phyloP scores from a whole-genome alignment of 2,113 vertebrate species.

The Lamprologus sp. region DNA sequence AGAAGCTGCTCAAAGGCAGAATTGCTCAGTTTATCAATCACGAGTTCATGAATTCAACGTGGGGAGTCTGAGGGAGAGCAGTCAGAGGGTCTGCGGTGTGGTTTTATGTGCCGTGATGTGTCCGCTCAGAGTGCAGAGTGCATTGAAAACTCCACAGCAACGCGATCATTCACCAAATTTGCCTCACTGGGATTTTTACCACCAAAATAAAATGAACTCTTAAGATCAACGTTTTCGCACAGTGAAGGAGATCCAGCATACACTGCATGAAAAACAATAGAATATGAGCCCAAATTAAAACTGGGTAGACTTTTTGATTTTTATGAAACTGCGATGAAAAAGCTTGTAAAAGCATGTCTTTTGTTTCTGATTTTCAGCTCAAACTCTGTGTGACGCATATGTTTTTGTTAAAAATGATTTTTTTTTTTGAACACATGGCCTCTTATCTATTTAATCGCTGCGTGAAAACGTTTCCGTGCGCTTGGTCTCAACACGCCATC shows the following conservation, averaged over 20 bases:
- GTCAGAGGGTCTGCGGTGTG: neutral
- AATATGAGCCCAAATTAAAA: neutral
- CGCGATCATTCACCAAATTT: fast-evolving
- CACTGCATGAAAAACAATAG: neutral
- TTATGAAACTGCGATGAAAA: neutral
- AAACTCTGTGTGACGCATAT: neutral
- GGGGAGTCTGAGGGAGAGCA: neutral
- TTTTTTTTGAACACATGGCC: fast-evolving
- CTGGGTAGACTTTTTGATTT: neutral
- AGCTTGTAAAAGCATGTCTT: neutral
- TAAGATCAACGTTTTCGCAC: neutral
- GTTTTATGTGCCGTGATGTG: neutral
- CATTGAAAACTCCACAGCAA: neutral
- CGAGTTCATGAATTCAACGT: neutral
- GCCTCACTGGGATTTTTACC: neutral
- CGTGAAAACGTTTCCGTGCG: fast-evolving
- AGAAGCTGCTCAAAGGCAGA: neutral
- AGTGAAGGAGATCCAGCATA: neutral
- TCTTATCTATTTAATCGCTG: neutral
- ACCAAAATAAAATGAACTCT: neutral
- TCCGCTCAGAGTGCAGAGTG: neutral
- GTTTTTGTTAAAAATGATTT: neutral
- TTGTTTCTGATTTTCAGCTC: neutral
- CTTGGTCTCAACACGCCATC: fast-evolving
- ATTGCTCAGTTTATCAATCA: neutral